Percentiles rank a stretch among this genome's conserved stretches.
Evolutionary conservation across 2,113 vertebrate species (phyloP).

Genomic region (Seriola quinqueradiata): DNA sequence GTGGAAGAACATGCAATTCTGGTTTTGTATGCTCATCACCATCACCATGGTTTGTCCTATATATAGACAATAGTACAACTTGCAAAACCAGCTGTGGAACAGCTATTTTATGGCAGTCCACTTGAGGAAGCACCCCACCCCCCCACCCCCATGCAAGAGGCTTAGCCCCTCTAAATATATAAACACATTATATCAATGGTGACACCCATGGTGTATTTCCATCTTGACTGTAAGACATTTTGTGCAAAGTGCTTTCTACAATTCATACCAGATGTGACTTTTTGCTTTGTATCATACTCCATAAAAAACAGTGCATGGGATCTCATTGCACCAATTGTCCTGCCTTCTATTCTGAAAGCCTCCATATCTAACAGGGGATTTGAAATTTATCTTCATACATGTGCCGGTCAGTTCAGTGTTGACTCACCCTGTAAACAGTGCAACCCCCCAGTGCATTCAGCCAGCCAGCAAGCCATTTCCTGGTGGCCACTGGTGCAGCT

Average conservation of each 20-base stretch:
- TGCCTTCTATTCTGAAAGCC: background rate
- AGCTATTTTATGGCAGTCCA: too few species aligned
- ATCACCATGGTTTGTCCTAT: background rate
- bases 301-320: background rate
- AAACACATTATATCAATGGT: background rate
- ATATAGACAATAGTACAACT: background rate
- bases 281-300: slow-evolving; percentile 22
- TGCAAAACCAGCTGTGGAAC: too few species aligned
- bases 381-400: slow-evolving; percentile 21
- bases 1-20: background rate
- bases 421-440: slow-evolving; percentile 16
- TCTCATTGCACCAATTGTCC: background rate
- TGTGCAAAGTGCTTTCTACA: background rate
- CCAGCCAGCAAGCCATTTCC: background rate
- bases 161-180: background rate
- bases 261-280: background rate
- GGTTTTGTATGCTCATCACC: background rate
- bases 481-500: background rate
- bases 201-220: background rate
- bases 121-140: too few species aligned
- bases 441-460: background rate
- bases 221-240: background rate
- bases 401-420: background rate
- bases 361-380: slow-evolving; percentile 1
- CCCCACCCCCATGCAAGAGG: too few species aligned